Conservation (phyloP, 2,888 invertebrate species). For the Zaprionus obscuricornis region DNA sequence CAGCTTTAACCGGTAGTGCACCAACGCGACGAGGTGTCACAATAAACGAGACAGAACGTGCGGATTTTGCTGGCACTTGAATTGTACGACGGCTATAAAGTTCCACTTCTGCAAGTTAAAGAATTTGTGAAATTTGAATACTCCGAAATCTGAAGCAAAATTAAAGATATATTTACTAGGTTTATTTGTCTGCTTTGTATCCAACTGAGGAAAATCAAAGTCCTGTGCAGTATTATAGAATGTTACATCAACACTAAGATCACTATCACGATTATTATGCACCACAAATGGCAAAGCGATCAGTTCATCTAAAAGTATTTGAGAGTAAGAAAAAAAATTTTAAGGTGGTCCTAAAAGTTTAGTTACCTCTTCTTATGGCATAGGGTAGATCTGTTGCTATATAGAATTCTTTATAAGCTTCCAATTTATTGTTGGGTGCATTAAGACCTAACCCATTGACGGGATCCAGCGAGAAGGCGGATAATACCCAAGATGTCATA, state of each 20-base stretch:
- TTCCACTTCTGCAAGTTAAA: conserved; percentile 87
- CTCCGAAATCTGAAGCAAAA: not conserved
- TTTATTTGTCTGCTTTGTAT: conserved; percentile 88
- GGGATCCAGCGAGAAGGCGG: conserved; percentile 92
- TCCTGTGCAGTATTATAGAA: conserved; percentile 92
- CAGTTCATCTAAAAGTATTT: conserved; percentile 89
- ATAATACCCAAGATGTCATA: conserved; percentile 92
- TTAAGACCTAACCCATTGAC: conserved; percentile 90
- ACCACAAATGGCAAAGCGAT: conserved; percentile 94
- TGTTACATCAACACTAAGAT: conserved; percentile 91
- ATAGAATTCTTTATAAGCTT: conserved; percentile 92
- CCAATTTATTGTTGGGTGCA: conserved; percentile 87
- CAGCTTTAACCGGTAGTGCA: conserved; percentile 89
- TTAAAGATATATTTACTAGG: conserved; percentile 85
- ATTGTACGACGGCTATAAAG: conserved; percentile 89
- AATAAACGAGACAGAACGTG: conserved; percentile 92
- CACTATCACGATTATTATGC: conserved; percentile 93
- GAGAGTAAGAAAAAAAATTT: not conserved
- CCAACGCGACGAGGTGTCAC: conserved; percentile 91
- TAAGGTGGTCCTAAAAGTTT: not conserved
- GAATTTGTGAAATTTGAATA: too few relatives aligned
- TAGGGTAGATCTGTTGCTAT: conserved; percentile 94
- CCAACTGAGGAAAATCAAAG: conserved; percentile 91
- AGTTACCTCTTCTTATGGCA: conserved; percentile 88
- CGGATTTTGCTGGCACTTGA: conserved; percentile 88